Percentiles rank a stretch among this genome's conserved stretches.
phyloP scores from a whole-genome alignment of 2,113 vertebrate genomes.

The Pao palembangensis region DNA sequence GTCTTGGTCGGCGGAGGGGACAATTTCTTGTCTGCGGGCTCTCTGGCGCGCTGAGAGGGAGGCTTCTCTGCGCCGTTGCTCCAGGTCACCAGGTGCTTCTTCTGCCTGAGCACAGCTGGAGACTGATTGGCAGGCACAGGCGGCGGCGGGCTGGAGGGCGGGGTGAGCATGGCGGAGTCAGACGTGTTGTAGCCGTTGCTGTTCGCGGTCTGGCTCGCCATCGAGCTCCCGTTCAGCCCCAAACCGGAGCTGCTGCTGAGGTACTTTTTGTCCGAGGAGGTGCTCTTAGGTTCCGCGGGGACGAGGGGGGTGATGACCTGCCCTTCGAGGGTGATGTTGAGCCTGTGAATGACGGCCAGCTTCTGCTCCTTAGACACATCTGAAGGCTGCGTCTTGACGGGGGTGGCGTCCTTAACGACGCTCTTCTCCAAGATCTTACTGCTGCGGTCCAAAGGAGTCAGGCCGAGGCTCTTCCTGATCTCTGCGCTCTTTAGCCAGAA shows the following conservation, averaged over 20 bases:
- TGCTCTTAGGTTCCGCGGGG: slow-evolving; percentile 74
- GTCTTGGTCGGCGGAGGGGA: slow-evolving; percentile 56
- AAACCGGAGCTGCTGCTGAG: slow-evolving; percentile 89
- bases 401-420: slow-evolving; percentile 26
- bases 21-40: slow-evolving; percentile 41
- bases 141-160: slow-evolving; percentile 91
- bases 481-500: slow-evolving; percentile 97
- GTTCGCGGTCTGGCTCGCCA: slow-evolving; percentile 80
- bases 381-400: slow-evolving; percentile 57
- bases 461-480: slow-evolving; percentile 90
- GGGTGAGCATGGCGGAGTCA: slow-evolving; percentile 92
- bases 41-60: slow-evolving; percentile 34
- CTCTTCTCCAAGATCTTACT: slow-evolving; percentile 70
- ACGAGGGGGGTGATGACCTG: slow-evolving; percentile 81
- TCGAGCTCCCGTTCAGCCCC: slow-evolving; percentile 86
- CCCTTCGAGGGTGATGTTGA: slow-evolving; percentile 79
- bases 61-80: slow-evolving; percentile 63
- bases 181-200: slow-evolving; percentile 90
- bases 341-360: slow-evolving; percentile 74
- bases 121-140: slow-evolving; percentile 89
- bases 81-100: slow-evolving; percentile 76
- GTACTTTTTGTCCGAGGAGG: slow-evolving; percentile 76
- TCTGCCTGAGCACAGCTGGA: slow-evolving; percentile 81
- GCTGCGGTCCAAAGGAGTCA: slow-evolving; percentile 83
- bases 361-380: slow-evolving; percentile 73